Conservation (phyloP, 2,113 vertebrate species). For the Thalassoma bifasciatum region DNA sequence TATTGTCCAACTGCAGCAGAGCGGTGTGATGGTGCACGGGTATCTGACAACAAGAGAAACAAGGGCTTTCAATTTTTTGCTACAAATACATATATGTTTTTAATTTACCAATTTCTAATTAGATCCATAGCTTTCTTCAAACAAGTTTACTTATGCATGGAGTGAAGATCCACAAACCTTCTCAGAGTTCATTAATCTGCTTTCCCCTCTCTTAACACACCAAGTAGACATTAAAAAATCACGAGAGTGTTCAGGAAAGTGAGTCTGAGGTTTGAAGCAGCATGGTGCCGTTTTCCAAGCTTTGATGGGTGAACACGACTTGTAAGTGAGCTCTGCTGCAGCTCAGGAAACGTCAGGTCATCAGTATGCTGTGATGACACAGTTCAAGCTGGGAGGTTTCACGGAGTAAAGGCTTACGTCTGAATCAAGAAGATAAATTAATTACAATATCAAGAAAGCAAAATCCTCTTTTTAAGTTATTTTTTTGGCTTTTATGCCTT, state of each 20-base stretch:
- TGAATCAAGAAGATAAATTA: too few relatives aligned
- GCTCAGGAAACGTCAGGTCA: constrained; percentile 73
- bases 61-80: constrained; percentile 53
- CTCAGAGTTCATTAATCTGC: constrained; percentile 66
- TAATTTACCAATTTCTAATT: too few relatives aligned
- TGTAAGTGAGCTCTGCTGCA: constrained; percentile 9
- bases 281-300: constrained; percentile 59
- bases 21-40: constrained; percentile 45
- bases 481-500: too few relatives aligned
- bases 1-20: constrained; percentile 47
- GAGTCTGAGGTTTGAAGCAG: constrained; percentile 66
- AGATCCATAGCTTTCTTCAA: constrained; percentile 54
- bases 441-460: too few relatives aligned
- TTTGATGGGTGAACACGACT: constrained; percentile 64
- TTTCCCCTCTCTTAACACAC: too few relatives aligned
- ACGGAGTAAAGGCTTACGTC: too few relatives aligned
- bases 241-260: too few relatives aligned
- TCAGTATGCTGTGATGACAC: constrained; percentile 70
- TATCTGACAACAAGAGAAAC: constrained; percentile 57
- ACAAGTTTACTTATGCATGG: constrained; percentile 60
- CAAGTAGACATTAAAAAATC: too few relatives aligned
- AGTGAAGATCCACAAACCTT: too few relatives aligned
- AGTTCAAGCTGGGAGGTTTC: neutral
- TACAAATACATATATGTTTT: too few relatives aligned
- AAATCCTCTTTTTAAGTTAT: too few relatives aligned